Evolutionary conservation across 2,888 invertebrate genomes (phyloP), one percentile per base, ranked within the genome.

Genomic region (Furcula furcula): DNA sequence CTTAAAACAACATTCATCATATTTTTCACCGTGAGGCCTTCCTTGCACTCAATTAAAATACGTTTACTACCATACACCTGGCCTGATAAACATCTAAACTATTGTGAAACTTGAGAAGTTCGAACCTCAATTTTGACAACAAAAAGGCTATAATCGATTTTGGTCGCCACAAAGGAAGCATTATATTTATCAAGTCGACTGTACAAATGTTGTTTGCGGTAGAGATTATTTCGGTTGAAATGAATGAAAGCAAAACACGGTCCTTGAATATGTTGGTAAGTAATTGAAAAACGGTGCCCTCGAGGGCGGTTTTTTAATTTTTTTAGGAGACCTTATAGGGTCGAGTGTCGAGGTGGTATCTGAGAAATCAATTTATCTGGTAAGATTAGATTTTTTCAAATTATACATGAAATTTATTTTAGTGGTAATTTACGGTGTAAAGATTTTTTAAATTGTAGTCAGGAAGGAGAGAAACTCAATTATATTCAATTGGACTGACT

Each of bases 121-220:
- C 66, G 76, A 86, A 76, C 86, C 86, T 82, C 86, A 84, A 85
- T 85, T 87, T 85, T 86, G 86, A 87, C 85, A 87, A 86, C 88
- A 87, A 87, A 88, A 87, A 87, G 86, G 76, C 79, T 72, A 77
- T 87, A 88, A 88, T 88, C 88, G 88, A 87, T 87, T 88, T 86
- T 79, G 63, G 55, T 73, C 70, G 65, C 50, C 66, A 85, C 85
- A 88, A 87, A 84, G 72, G 72, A 55, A 51, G 80, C 69, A 84
- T 87, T 87, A 84, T 88, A 82, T 85, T 82, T 88, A 83, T 81
- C 86, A 83, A 86, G 83, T 84, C 85, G 78, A 80, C 84, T 85
- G 85, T 76, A 79, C 74, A 74, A 73, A 69, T 74, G 76, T 64
- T 88, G 88, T 87, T 88, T 88, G 88, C 80, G 86, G 87, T 87